Conservation (phyloP, 2,888 invertebrate species). For the Ypsolopha scabrella region DNA sequence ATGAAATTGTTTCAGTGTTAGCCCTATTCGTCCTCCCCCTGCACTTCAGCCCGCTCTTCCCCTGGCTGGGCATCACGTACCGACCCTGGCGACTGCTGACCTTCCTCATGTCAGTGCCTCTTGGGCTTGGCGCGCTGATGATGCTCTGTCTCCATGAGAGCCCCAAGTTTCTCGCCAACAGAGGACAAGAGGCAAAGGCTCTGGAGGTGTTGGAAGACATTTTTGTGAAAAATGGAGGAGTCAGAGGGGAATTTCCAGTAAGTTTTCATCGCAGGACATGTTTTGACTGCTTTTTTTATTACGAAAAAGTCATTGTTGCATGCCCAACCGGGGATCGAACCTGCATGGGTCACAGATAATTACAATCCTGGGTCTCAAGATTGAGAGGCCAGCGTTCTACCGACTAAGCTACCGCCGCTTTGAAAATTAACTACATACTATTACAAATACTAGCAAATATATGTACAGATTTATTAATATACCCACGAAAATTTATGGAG, state of each 20-base stretch:
- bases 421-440: too few relatives aligned
- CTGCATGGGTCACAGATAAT: too few relatives aligned
- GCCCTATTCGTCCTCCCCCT: conserved; percentile 75
- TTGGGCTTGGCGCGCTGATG: conserved; percentile 63
- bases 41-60: conserved; percentile 34
- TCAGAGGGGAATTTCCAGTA: conserved; percentile 27
- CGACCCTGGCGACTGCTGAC: conserved; percentile 80
- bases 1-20: conserved; percentile 45
- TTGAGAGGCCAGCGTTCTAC: too few relatives aligned
- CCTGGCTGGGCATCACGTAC: conserved; percentile 54
- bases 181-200: conserved; percentile 67
- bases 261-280: too few relatives aligned
- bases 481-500: too few relatives aligned
- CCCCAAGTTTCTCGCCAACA: conserved; percentile 77
- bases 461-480: too few relatives aligned
- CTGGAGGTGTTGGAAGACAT: conserved; percentile 39
- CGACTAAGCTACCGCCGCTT: too few relatives aligned
- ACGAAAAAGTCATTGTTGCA: too few relatives aligned
- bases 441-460: too few relatives aligned
- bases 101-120: conserved; percentile 33
- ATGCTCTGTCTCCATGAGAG: conserved; percentile 75
- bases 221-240: conserved; percentile 28
- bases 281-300: too few relatives aligned
- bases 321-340: too few relatives aligned
- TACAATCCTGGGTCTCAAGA: too few relatives aligned